phyloP scores from a whole-genome alignment of 2,888 invertebrate genomes.

The Amiota minor region DNA sequence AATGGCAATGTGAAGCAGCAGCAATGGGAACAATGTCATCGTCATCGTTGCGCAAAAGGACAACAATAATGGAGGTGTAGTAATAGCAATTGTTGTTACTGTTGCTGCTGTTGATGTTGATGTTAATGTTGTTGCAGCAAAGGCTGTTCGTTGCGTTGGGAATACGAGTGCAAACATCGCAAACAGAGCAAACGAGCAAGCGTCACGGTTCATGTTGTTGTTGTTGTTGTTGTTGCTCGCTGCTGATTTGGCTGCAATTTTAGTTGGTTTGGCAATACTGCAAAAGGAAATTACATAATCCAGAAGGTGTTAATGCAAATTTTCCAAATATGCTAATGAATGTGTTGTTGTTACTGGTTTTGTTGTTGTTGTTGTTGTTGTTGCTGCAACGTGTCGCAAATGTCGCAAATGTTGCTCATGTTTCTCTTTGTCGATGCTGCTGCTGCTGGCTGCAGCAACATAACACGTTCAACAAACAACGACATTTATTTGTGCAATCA shows the following conservation, averaged over 20 bases:
- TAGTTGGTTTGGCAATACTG: slow-evolving; percentile 40
- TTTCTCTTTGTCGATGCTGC: slow-evolving; percentile 12
- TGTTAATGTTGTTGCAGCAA: not conserved
- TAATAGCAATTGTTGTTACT: not conserved
- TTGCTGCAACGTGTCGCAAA: slow-evolving; percentile 28
- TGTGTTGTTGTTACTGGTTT: slow-evolving; percentile 42
- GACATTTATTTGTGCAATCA: slow-evolving; percentile 30
- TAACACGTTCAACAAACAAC: slow-evolving; percentile 25
- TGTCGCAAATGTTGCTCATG: too few relatives aligned
- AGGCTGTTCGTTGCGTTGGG: not conserved
- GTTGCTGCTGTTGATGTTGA: slow-evolving; percentile 4
- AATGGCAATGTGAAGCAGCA: slow-evolving; percentile 3
- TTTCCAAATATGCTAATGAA: slow-evolving; percentile 67
- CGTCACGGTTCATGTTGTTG: slow-evolving; percentile 57
- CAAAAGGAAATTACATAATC: slow-evolving; percentile 64
- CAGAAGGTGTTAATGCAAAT: slow-evolving; percentile 70
- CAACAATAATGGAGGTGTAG: slow-evolving; percentile 54
- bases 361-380: slow-evolving; percentile 40
- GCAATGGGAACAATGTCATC: slow-evolving; percentile 23
- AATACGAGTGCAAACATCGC: not conserved
- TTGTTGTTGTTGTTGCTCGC: slow-evolving; percentile 33
- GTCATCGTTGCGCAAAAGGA: slow-evolving; percentile 49
- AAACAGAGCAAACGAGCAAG: slow-evolving; percentile 19
- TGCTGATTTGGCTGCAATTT: slow-evolving; percentile 33
- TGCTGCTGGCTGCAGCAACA: slow-evolving; percentile 38